Percentiles rank a stretch among this genome's conserved stretches.
Evolutionary conservation across 2,888 invertebrate species (phyloP).

Genomic region (Mesopsocus fuscifrons): DNA sequence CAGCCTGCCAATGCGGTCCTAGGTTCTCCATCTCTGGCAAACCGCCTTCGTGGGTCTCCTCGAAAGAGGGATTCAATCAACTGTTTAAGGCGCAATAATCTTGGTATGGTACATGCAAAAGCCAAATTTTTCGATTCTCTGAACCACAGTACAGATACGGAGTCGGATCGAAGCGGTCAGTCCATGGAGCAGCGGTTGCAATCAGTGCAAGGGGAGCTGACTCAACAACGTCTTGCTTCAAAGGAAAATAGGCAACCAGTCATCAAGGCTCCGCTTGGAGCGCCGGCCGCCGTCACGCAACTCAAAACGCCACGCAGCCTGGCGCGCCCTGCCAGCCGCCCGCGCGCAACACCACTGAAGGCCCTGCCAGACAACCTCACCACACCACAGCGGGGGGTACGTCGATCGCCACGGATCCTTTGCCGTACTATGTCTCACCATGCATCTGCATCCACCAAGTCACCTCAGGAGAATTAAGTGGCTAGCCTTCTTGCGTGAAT

Average conservation of each 20-base stretch:
- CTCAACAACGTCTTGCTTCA: not conserved
- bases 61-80: slow-evolving; percentile 52
- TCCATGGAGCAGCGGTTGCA: not conserved
- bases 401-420: slow-evolving; percentile 2
- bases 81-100: slow-evolving; percentile 49
- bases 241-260: not conserved
- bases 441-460: no score
- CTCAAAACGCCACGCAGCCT: slow-evolving; percentile 1
- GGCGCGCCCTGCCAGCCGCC: not conserved
- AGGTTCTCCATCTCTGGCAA: not conserved
- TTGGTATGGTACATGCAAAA: slow-evolving; percentile 62
- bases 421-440: no score
- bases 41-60: slow-evolving; percentile 4
- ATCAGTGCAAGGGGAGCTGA: not conserved
- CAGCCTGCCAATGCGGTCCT: no score
- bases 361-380: not conserved
- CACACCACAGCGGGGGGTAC: not conserved
- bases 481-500: no score
- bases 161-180: not conserved
- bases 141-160: slow-evolving; percentile 2
- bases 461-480: no score
- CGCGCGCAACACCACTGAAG: slow-evolving; percentile 3
- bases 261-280: not conserved
- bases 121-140: slow-evolving; percentile 46
- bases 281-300: not conserved